Base-by-base conservation (phyloP, 2,797 vertebrate genomes). In the Phalanger gymnotis region DNA sequence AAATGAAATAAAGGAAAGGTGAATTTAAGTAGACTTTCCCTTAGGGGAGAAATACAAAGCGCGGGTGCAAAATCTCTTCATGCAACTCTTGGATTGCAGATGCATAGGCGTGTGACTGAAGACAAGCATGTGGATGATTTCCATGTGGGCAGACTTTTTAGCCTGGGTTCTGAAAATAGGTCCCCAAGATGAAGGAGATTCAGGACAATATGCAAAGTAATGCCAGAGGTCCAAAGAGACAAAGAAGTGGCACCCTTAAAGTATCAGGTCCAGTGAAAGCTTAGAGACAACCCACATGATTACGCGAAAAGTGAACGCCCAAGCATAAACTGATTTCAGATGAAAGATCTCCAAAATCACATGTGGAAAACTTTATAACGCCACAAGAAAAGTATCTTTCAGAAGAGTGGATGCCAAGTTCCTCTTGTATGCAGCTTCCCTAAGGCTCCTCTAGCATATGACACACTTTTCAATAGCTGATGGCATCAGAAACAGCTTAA, bases 261-360 rank as follows among this genome's bases (percentile, higher is more conserved):
- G 95, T 53, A 19, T 40, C 53, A 27, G 54, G 25, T 9, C 1
- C 12, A 3, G 19, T 4, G 34, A 87, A 47, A 47, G 81, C 12
- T 3, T 56, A n/a, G 54, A 90, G 25, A 12, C 27, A 0, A 31
- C 0, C 25, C 0, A 0, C 27, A 6, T 92, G 19, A 90, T 0
- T 11, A 40, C 14, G 40, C 55, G 0, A 53, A 53, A 57, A 87
- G 54, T 53, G 10, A 54, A 3, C 19, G 16, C 28, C 81, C 55
- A 9, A n/a, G 52, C 53, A 25, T 56, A 54, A 13, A 56, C 31
- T 25, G 54, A 66, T 58, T 58, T 55, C 25, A 0, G 53, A 89
- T 27, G 56, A 89, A 47, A 90, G 56, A 27, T 30, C 81, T 95
- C 57, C 90, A 40, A 58, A 47, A 58, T 0, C 53, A 51, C 92